Percentiles rank a stretch among this genome's conserved stretches.
phyloP scores from a whole-genome alignment of 2,888 invertebrate genomes.

The Lepidonotus clava region DNA sequence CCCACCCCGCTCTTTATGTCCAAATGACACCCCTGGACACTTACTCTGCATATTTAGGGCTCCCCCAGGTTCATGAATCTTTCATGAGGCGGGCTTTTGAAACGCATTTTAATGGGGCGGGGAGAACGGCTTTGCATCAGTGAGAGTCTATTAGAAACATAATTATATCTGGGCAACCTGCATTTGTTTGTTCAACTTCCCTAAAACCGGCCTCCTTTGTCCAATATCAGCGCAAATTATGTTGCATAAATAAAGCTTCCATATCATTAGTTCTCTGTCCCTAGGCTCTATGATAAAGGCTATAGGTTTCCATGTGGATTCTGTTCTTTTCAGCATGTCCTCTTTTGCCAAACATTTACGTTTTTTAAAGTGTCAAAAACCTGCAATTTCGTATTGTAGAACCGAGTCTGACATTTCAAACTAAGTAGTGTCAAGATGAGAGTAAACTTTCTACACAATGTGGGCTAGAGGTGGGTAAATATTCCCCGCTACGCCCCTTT shows the following conservation, averaged over 20 bases:
- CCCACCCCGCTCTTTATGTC: constrained; percentile 19
- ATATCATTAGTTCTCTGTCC: too few relatives aligned
- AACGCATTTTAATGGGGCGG: not conserved
- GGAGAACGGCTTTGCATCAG: constrained; percentile 1
- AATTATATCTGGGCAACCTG: constrained; percentile 17
- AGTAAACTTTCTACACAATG: not conserved
- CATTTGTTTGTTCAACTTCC: constrained; percentile 3
- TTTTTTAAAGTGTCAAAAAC: not conserved
- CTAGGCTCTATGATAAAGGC: not conserved
- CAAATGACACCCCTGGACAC: not conserved
- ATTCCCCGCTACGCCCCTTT: constrained; percentile 12
- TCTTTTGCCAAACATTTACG: not conserved
- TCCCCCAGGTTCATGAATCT: constrained; percentile 17
- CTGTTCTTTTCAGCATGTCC: not conserved
- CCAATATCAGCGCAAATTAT: not conserved
- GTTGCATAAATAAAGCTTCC: not conserved
- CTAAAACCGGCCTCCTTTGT: not conserved
- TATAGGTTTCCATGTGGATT: not conserved
- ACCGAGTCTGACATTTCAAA: not conserved
- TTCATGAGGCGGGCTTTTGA: not conserved
- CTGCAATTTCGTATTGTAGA: not conserved
- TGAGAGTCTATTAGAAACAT: constrained; percentile 24
- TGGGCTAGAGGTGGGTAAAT: not conserved
- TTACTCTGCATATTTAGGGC: not conserved
- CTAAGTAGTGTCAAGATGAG: constrained; percentile 9